phyloP scores from a whole-genome alignment of 2,113 vertebrate genomes.

The Corythaixoides concolor region DNA sequence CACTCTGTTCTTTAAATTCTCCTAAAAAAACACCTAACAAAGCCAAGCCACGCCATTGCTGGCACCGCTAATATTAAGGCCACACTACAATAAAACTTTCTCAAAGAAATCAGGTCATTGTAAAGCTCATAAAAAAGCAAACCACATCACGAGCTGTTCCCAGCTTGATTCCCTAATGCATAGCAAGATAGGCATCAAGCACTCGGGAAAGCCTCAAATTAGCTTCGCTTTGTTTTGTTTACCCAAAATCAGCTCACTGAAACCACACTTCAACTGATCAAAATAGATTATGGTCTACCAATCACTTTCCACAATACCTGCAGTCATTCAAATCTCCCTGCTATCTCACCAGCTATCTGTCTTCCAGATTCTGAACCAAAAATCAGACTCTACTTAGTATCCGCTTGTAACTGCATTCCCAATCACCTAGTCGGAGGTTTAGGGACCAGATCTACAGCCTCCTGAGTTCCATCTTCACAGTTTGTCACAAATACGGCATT shows the following conservation, averaged over 20 bases:
- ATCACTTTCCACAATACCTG: neutral
- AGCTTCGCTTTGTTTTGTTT: conserved; percentile 37
- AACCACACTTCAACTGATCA: neutral
- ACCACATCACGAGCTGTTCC: conserved; percentile 1
- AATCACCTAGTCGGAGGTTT: neutral
- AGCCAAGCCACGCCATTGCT: neutral
- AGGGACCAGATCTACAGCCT: neutral
- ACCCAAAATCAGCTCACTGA: conserved; percentile 19
- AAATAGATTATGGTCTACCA: neutral
- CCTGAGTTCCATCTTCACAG: neutral
- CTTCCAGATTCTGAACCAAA: neutral
- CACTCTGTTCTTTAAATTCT: neutral
- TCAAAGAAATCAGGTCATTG: conserved; percentile 29
- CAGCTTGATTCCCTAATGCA: conserved; percentile 14
- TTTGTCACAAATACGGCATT: neutral
- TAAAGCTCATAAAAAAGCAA: conserved; percentile 38
- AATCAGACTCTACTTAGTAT: neutral
- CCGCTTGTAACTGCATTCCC: neutral
- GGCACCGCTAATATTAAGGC: neutral
- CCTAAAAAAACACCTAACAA: neutral
- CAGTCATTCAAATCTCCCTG: neutral
- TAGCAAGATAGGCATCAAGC: conserved; percentile 4
- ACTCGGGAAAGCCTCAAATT: conserved; percentile 28
- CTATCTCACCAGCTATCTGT: neutral
- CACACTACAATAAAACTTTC: neutral